Evolutionary conservation across 2,888 invertebrate genomes (phyloP).

Genomic region (Drosophila robusta): DNA sequence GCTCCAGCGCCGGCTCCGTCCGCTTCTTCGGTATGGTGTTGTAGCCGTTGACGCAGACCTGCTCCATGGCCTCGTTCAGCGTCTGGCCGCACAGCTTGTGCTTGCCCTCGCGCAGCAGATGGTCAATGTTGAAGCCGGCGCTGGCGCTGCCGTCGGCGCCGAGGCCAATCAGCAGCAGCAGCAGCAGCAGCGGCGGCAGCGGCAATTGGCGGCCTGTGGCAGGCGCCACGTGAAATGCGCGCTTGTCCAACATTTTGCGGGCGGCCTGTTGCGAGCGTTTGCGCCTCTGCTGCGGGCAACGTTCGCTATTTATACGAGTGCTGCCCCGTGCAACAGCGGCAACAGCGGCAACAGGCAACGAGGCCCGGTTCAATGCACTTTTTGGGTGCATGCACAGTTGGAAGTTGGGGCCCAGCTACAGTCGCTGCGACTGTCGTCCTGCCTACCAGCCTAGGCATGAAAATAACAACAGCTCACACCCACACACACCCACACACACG

Average conservation of each 20-base stretch:
- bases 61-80: slow-evolving; percentile 62
- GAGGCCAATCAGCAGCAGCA: slow-evolving; percentile 26
- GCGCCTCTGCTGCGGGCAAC: slow-evolving; percentile 25
- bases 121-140: slow-evolving; percentile 13
- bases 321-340: slow-evolving; percentile 11
- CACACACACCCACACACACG: background rate
- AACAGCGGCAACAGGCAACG: slow-evolving; percentile 5
- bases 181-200: slow-evolving; percentile 17
- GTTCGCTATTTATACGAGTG: slow-evolving; percentile 60
- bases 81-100: slow-evolving; percentile 72
- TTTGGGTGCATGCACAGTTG: slow-evolving; percentile 52
- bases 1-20: slow-evolving; percentile 2
- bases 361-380: slow-evolving; percentile 69
- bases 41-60: slow-evolving; percentile 66
- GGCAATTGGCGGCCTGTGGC: slow-evolving; percentile 12
- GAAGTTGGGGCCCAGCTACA: background rate
- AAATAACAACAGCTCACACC: slow-evolving; percentile 28
- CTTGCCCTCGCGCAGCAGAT: slow-evolving; percentile 47
- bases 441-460: slow-evolving; percentile 10
- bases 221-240: slow-evolving; percentile 28
- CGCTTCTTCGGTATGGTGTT: slow-evolving; percentile 51
- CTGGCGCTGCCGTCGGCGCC: slow-evolving; percentile 13
- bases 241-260: slow-evolving; percentile 56
- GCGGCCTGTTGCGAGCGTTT: slow-evolving; percentile 36
- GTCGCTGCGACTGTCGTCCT: background rate